These are phyloP conservation scores for Pseudorasbora parva DNA, from an alignment of 2,113 vertebrate genomes.

Conservation along the genomic window DNA sequence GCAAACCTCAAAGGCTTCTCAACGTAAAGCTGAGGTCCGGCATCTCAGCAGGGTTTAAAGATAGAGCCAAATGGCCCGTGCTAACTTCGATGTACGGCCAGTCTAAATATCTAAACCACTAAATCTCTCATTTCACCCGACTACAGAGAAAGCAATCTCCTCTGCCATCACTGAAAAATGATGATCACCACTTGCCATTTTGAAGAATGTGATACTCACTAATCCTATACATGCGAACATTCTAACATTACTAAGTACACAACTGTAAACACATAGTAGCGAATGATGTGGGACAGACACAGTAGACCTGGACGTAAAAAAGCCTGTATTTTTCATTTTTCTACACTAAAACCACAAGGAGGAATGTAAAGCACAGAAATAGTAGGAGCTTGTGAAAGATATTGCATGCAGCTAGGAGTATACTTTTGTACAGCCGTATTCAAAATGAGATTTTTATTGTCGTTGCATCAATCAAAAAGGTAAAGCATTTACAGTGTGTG, in stretches of 20 bases:
- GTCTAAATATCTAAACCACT: conserved; percentile 59
- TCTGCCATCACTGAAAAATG: conserved; percentile 8
- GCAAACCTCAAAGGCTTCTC: conserved; percentile 73
- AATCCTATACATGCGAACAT: conserved; percentile 16
- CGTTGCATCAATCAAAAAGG: background rate
- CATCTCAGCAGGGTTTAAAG: conserved; percentile 65
- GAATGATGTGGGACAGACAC: conserved; percentile 29
- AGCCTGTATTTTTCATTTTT: conserved; percentile 43
- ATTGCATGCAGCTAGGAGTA: background rate
- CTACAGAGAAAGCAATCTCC: conserved; percentile 24
- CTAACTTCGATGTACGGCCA: conserved; percentile 64
- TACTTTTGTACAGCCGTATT: background rate
- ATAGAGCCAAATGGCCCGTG: conserved; percentile 69
- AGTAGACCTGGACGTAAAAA: conserved; percentile 38
- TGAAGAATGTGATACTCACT: conserved; percentile 39
- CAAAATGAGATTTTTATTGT: background rate
- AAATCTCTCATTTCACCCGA: conserved; percentile 59
- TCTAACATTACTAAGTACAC: conserved; percentile 7
- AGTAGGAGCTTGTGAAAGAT: conserved; percentile 27
- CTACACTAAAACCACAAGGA: conserved; percentile 39
- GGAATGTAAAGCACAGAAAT: conserved; percentile 43
- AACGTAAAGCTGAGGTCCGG: conserved; percentile 73
- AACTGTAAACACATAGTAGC: conserved; percentile 25
- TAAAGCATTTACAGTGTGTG: background rate
- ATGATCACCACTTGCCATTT: conserved; percentile 42